Evolutionary conservation across 2,797 vertebrate species (phyloP), one percentile per base, ranked within the genome.

Genomic region (Muscicapa striata): DNA sequence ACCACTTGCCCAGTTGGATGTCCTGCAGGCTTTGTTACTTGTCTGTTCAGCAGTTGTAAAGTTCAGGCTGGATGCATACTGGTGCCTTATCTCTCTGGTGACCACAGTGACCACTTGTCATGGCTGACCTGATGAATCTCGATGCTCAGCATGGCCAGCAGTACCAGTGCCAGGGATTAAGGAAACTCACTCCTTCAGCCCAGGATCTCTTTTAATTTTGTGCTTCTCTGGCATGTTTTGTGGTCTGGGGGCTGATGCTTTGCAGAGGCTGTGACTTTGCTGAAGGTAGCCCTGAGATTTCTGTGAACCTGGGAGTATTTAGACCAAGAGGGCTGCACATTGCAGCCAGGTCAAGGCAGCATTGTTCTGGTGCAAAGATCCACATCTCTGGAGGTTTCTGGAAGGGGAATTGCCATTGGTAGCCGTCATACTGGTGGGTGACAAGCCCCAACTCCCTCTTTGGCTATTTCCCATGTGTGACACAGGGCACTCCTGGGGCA

Each of bases 121-220:
- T 3, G 1, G 13, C 5, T 23, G 19, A 51, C 64, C 55, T 4
- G 19, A 27, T 0, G 2, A 36, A 9, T 15, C 30, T 41, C 0
- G 3, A 9, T 32, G 38, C 32, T 34, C 27, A 46, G 4, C 0
- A 0, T n/a, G 40, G 27, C 38, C 30, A 34, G 51, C 38, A 66
- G 17, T 14, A 32, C 13, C 19, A 13, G 16, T 66, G 48, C 18
- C 29, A 26, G 29, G 40, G 26, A 29, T 40, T 26, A 13, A 21
- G 40, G 27, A 54, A 74, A 15, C 23, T 43, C 11, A 1, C 22
- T 49, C 16, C 13, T 16, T 26, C 41, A 49, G 2, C 46, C 13
- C 45, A 17, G 8, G 5, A 1, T 21, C 9, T 48, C 30, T 62
- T 36, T 36, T 11, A 23, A 9, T 29, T 85, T 52, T 38, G 15